Evolutionary conservation across 1,140 invertebrate species (phyloP).

Genomic region (Calosoma granatense): DNA sequence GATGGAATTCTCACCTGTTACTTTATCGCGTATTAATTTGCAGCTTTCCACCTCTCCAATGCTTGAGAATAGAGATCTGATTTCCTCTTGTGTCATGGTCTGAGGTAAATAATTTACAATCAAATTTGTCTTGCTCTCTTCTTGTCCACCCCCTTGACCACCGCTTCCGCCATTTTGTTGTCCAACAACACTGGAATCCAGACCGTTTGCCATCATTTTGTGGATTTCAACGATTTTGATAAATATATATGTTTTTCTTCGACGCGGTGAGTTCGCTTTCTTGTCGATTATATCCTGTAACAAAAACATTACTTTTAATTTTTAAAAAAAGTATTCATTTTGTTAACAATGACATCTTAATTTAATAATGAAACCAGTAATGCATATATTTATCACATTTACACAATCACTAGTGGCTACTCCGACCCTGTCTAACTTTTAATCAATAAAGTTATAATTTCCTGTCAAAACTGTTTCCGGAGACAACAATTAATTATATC

Average conservation of each 20-base stretch:
- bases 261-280: neutral
- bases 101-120: conserved; percentile 99
- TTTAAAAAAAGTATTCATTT: too few relatives aligned
- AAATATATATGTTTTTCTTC: neutral
- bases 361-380: too few relatives aligned
- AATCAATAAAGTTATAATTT: too few relatives aligned
- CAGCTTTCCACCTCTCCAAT: conserved; percentile 99
- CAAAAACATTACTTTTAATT: neutral
- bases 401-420: too few relatives aligned
- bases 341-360: too few relatives aligned
- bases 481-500: too few relatives aligned
- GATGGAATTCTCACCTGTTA: conserved; percentile 88
- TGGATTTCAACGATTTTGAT: neutral
- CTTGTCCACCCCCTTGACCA: conserved; percentile 56
- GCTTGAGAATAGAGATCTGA: conserved; percentile 91
- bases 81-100: conserved; percentile 99
- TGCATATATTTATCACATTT: too few relatives aligned
- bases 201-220: conserved; percentile 74
- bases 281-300: neutral
- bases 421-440: too few relatives aligned
- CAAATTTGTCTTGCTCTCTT: conserved; percentile 95
- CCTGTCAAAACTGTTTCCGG: too few relatives aligned
- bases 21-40: conserved; percentile 97
- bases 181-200: conserved; percentile 50
- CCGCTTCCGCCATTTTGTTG: conserved; percentile 59